Conservation (phyloP, 92 coral and sea anemone genomes). For the Parazoanthus darwini region DNA sequence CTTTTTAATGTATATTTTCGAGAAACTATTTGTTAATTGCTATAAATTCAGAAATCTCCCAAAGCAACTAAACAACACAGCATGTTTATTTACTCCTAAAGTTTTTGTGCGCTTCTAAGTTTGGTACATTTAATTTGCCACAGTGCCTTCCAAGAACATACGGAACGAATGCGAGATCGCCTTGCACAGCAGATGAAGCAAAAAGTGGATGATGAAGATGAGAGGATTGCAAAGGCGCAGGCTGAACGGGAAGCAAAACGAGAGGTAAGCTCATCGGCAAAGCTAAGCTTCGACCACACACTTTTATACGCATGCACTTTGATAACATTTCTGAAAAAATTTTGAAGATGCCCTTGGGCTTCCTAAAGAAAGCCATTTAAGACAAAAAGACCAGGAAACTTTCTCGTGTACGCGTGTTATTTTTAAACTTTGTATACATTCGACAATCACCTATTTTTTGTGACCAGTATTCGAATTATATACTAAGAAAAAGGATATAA, state of each 20-base stretch:
- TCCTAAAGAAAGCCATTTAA: no score
- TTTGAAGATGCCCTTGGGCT: no score
- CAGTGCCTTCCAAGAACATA: slow-evolving; percentile 93
- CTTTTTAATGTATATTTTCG: no score
- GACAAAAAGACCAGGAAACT: no score
- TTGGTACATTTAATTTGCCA: neutral
- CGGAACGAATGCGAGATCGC: slow-evolving; percentile 90
- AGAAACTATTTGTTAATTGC: no score
- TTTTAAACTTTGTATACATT: no score
- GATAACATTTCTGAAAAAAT: no score
- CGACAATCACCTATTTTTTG: neutral
- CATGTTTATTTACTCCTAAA: neutral
- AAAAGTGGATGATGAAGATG: slow-evolving; percentile 96
- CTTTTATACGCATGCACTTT: no score
- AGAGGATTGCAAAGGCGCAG: slow-evolving; percentile 93
- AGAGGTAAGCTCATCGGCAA: slow-evolving; percentile 51
- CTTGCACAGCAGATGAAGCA: slow-evolving; percentile 86
- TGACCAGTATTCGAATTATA: neutral
- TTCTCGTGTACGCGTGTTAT: no score
- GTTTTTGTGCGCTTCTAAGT: neutral
- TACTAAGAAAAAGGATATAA: no score
- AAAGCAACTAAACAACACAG: no score
- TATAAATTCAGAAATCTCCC: no score
- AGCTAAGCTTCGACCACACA: neutral
- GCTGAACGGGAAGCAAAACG: slow-evolving; percentile 89